Conservation (phyloP, 1,140 invertebrate species). For the Drosophila insularis region DNA sequence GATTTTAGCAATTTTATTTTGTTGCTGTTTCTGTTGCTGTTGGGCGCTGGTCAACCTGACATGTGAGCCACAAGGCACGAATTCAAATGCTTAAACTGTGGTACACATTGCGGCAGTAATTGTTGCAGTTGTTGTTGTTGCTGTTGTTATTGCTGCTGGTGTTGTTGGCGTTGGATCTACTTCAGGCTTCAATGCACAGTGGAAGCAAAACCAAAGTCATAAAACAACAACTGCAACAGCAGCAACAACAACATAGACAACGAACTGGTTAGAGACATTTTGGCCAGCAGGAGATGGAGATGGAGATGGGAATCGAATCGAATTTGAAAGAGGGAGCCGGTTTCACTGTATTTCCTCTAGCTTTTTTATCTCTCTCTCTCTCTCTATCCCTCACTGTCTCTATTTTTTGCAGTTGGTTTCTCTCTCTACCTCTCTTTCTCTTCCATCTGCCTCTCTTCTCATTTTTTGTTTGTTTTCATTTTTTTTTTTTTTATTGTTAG, state of each 20-base stretch:
- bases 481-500: slow-evolving; percentile 24
- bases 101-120: slow-evolving; percentile 50
- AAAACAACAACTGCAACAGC: slow-evolving; percentile 47
- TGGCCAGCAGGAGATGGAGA: slow-evolving; percentile 17
- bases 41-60: slow-evolving; percentile 61
- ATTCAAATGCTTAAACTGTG: slow-evolving; percentile 74
- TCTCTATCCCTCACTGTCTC: slow-evolving; percentile 1
- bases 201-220: slow-evolving; percentile 60
- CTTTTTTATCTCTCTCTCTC: background rate
- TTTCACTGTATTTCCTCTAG: slow-evolving; percentile 15
- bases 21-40: slow-evolving; percentile 38
- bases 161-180: slow-evolving; percentile 32
- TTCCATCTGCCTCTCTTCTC: too few species aligned
- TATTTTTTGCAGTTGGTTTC: too few species aligned
- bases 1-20: slow-evolving; percentile 35
- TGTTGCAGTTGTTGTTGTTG: slow-evolving; percentile 45
- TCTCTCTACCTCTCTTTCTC: too few species aligned
- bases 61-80: slow-evolving; percentile 72
- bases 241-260: slow-evolving; percentile 35
- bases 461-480: too few species aligned
- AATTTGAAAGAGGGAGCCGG: slow-evolving; percentile 38
- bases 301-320: slow-evolving; percentile 18
- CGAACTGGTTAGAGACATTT: slow-evolving; percentile 51
- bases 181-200: slow-evolving; percentile 67
- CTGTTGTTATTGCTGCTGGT: slow-evolving; percentile 24